These are phyloP conservation scores for Camponotus floridanus DNA, from an alignment of 1,140 invertebrate genomes.

Conservation along the genomic window DNA sequence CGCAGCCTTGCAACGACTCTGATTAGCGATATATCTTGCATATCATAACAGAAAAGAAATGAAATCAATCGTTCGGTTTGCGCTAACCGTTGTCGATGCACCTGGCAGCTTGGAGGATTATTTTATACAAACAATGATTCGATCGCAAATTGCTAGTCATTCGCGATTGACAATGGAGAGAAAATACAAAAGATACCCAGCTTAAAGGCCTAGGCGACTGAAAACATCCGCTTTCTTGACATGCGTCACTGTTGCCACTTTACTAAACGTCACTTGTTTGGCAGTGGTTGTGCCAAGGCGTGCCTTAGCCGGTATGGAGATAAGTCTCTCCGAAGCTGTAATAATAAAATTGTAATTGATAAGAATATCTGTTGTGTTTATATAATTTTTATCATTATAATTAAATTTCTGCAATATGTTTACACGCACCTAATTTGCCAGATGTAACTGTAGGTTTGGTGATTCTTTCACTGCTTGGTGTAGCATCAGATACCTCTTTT, in stretches of 20 bases:
- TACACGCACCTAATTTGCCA: conserved; percentile 81
- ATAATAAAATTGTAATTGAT: conserved; percentile 57
- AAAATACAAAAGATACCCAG: background rate
- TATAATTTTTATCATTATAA: conserved; percentile 33
- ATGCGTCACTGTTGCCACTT: conserved; percentile 78
- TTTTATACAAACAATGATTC: conserved; percentile 26
- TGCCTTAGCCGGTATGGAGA: conserved; percentile 82
- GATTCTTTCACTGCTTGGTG: conserved; percentile 39
- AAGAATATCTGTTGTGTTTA: conserved; percentile 2
- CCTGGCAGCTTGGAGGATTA: background rate
- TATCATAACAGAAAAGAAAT: background rate
- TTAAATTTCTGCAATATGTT: background rate
- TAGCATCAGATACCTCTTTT: conserved; percentile 69
- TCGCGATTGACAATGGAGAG: background rate
- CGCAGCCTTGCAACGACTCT: background rate
- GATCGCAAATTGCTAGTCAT: background rate
- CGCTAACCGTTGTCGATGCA: background rate
- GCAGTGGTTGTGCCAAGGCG: conserved; percentile 76
- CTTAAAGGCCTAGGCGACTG: conserved; percentile 83
- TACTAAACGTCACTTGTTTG: conserved; percentile 85
- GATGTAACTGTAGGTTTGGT: conserved; percentile 67
- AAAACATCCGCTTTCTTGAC: conserved; percentile 83
- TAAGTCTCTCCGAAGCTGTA: conserved; percentile 82
- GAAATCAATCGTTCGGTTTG: background rate
- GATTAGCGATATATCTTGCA: background rate